phyloP scores from a whole-genome alignment of 2,113 vertebrate genomes.

The Anguilla rostrata region DNA sequence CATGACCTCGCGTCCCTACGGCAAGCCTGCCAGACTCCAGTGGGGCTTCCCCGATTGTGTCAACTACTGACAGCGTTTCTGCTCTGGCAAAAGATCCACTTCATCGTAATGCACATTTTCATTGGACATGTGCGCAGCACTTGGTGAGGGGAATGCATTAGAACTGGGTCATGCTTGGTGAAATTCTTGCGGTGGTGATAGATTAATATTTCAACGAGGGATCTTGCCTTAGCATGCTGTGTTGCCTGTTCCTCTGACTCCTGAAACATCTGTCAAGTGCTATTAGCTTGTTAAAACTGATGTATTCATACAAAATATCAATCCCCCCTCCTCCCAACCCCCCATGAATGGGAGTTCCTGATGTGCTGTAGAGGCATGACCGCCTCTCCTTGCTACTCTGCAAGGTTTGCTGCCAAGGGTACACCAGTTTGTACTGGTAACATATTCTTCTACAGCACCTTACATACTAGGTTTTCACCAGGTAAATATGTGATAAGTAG shows the following conservation, averaged over 20 bases:
- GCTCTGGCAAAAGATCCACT: constrained; percentile 2
- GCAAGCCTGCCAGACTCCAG: constrained; percentile 1
- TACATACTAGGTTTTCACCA: no score
- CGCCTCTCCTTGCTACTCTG: background rate
- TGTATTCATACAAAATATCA: background rate
- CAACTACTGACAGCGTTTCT: constrained; percentile 12
- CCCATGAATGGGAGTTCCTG: background rate
- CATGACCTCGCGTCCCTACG: constrained; percentile 7
- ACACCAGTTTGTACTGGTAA: background rate
- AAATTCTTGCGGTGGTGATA: constrained; percentile 47
- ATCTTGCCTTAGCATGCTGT: background rate
- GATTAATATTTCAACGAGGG: constrained; percentile 43
- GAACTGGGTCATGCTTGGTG: constrained; percentile 30
- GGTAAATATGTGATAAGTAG: no score
- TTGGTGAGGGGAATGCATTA: background rate
- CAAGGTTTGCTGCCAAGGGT: background rate
- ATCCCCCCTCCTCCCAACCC: background rate
- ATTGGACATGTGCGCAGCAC: background rate
- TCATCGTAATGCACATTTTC: background rate
- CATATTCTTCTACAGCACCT: no score
- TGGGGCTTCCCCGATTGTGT: constrained; percentile 20
- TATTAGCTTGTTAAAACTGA: constrained; percentile 4
- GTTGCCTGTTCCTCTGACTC: background rate
- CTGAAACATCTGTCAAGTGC: constrained; percentile 6
- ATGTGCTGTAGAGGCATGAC: background rate